phyloP scores from a whole-genome alignment of 2,888 invertebrate genomes.

The Falcaria lacertinaria region DNA sequence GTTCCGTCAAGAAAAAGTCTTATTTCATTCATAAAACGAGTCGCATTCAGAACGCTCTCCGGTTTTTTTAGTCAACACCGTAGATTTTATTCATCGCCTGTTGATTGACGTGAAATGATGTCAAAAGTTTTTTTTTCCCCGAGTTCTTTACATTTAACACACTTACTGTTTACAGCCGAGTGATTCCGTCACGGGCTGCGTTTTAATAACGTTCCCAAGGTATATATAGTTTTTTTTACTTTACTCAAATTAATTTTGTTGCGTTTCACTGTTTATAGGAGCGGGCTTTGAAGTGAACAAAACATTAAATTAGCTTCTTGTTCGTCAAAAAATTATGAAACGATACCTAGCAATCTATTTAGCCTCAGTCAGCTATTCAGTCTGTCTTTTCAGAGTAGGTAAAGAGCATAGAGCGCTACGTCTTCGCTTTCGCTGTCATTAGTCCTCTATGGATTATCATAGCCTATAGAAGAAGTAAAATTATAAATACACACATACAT shows the following conservation, averaged over 20 bases:
- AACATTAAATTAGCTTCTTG: background rate
- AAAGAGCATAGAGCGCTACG: no score
- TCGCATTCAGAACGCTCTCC: slow-evolving; percentile 60
- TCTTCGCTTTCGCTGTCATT: no score
- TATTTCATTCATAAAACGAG: slow-evolving; percentile 79
- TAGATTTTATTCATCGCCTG: slow-evolving; percentile 35
- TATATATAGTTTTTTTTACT: slow-evolving; percentile 23
- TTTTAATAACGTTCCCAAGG: slow-evolving; percentile 43
- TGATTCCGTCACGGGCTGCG: slow-evolving; percentile 54
- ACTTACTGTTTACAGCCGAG: slow-evolving; percentile 69
- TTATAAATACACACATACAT: no score
- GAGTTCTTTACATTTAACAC: slow-evolving; percentile 55
- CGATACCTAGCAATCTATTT: no score
- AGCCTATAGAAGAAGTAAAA: no score
- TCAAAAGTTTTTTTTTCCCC: slow-evolving; percentile 52
- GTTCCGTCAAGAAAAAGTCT: slow-evolving; percentile 66
- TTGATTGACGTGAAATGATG: slow-evolving; percentile 77
- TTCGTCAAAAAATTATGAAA: no score
- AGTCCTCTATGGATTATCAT: no score
- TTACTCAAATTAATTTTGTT: slow-evolving; percentile 12
- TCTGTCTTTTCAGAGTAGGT: background rate
- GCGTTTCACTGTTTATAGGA: background rate
- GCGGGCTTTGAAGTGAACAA: background rate
- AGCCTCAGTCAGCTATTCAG: no score
- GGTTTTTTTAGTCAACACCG: slow-evolving; percentile 37